Base-by-base conservation (phyloP, 2,888 invertebrate species). In the Cetonia aurata region DNA sequence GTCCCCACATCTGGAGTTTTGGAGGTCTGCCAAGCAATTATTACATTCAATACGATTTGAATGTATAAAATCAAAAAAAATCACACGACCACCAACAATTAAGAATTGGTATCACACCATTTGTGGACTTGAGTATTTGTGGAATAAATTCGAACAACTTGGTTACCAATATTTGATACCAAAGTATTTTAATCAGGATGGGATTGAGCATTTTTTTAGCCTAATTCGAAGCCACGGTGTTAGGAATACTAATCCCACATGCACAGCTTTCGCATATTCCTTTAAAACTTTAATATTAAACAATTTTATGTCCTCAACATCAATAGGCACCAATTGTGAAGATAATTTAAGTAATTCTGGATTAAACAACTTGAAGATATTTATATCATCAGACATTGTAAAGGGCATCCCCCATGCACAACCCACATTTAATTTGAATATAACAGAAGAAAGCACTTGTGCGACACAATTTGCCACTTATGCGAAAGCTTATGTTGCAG, bases 211-310 rank as follows among this genome's bases (percentile, higher is more conserved):
- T n/a, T 44, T 44, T 44, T 44, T 44, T 44, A 6, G 44, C 2
- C 1, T 44, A 6, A 13, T 44, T 3, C 1, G 13, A 44, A 44
- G 44, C 13, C 44, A 44, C 6, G 44, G 6, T n/a, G 13, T 44
- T 6, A 2, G 44, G 6, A 44, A 44, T 44, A 44, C 6, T n/a
- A 44, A 44, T 44, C 44, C 44, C 3, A 44, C 2, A n/a, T 44
- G 44, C 13, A 3, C 44, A n/a, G 1, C 44, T 3, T 44, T 44
- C 6, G 2, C 3, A 53, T 19, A 17, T 53, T 53, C 53, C 6
- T 53, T 53, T 53, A 53, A 53, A 53, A 12, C 53, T 25, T 19
- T 53, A 19, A 19, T 53, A 3, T 6, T 53, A 25, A 53, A 53
- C 19, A 53, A 53, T 25, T 53, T 53, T 53, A 25, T 53, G 53